A percentile compares a stretch with the other conserved stretches of the same genome.
Evolutionary conservation across 2,888 invertebrate species (phyloP).

Genomic region (Nomada goodeniana): DNA sequence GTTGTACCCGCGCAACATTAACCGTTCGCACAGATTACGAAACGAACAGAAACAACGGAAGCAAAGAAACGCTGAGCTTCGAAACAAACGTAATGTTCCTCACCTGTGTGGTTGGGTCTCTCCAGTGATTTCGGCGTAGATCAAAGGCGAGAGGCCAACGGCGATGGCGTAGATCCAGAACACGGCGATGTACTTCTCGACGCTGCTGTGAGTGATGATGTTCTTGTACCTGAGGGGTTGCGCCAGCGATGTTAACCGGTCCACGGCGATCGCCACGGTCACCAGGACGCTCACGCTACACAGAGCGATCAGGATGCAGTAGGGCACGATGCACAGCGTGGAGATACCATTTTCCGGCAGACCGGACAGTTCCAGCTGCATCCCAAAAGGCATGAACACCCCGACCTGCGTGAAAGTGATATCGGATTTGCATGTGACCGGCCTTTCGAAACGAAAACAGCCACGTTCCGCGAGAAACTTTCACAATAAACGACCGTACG

Average conservation of each 20-base stretch:
- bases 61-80: too few species aligned
- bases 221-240: slow-evolving; percentile 88
- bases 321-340: slow-evolving; percentile 86
- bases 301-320: slow-evolving; percentile 86
- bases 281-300: slow-evolving; percentile 87
- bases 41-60: too few species aligned
- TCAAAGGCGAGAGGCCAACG: slow-evolving; percentile 86
- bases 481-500: slow-evolving; percentile 16
- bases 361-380: slow-evolving; percentile 86
- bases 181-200: slow-evolving; percentile 86
- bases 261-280: slow-evolving; percentile 87
- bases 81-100: background rate
- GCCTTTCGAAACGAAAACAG: background rate
- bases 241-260: slow-evolving; percentile 87
- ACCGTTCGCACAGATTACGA: too few species aligned
- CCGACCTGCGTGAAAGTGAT: slow-evolving; percentile 81
- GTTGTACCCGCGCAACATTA: too few species aligned
- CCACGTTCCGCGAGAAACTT: background rate
- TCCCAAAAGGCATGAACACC: slow-evolving; percentile 87
- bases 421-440: background rate
- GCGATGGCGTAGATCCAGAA: slow-evolving; percentile 87
- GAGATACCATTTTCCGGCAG: slow-evolving; percentile 83
- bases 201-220: slow-evolving; percentile 87
- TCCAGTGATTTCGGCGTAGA: slow-evolving; percentile 84
- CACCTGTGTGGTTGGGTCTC: slow-evolving; percentile 77